Conservation (phyloP, 2,888 invertebrate genomes). For the Metalampra italica region DNA sequence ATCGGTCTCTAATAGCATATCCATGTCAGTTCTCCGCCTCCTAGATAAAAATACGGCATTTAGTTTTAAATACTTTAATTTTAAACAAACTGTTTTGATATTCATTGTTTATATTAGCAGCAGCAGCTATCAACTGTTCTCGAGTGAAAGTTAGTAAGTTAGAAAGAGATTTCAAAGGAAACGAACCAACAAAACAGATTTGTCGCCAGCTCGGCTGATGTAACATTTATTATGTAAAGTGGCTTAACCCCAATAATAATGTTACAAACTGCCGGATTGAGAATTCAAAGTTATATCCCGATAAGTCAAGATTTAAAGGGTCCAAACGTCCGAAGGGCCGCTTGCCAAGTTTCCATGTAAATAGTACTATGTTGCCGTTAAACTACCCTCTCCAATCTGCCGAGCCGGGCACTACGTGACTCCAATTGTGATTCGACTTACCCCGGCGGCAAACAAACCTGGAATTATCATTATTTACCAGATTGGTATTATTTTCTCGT, state of each 20-base stretch:
- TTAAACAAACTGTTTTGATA: too few relatives aligned
- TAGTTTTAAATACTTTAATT: too few relatives aligned
- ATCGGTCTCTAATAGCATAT: too few relatives aligned
- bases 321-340: conserved; percentile 20
- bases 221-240: neutral
- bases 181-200: too few relatives aligned
- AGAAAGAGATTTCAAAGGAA: too few relatives aligned
- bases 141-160: too few relatives aligned
- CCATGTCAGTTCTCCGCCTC: too few relatives aligned
- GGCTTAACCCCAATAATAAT: conserved; percentile 5
- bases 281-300: conserved; percentile 19
- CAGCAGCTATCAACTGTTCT: too few relatives aligned
- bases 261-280: conserved; percentile 15
- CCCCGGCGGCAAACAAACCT: conserved; percentile 6
- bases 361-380: conserved; percentile 18
- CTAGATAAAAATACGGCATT: too few relatives aligned
- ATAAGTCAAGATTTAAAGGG: conserved; percentile 35
- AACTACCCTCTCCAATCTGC: conserved; percentile 24
- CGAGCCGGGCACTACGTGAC: conserved; percentile 22
- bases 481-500: neutral
- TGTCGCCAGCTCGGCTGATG: too few relatives aligned
- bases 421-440: conserved; percentile 13
- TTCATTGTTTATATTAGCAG: too few relatives aligned
- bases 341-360: conserved; percentile 33
- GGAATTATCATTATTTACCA: conserved; percentile 8